Percentiles rank a stretch among this genome's conserved stretches.
phyloP scores from a whole-genome alignment of 2,113 vertebrate species.

The Chroicocephalus ridibundus region DNA sequence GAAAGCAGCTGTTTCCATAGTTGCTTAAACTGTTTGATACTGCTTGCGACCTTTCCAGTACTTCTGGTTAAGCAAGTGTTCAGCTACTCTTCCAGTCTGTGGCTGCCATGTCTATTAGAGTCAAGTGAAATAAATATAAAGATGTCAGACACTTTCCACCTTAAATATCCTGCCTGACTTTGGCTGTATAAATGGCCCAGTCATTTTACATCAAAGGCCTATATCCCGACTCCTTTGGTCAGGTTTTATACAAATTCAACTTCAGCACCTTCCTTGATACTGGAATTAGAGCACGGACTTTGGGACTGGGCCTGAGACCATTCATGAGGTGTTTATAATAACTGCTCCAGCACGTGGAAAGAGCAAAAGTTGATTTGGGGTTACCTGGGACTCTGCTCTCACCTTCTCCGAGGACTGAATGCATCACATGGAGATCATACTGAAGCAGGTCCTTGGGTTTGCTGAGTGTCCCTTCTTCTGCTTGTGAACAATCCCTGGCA shows the following conservation, averaged over 20 bases:
- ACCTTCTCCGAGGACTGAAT: background rate
- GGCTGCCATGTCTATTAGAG: background rate
- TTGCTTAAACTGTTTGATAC: conserved; percentile 17
- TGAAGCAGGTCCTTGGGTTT: background rate
- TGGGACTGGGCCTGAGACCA: background rate
- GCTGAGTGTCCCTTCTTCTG: background rate
- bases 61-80: conserved; percentile 20
- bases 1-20: background rate
- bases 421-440: background rate
- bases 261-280: background rate
- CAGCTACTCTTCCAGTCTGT: background rate
- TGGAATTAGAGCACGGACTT: background rate
- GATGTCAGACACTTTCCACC: background rate
- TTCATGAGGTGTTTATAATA: background rate
- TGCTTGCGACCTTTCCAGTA: conserved; percentile 1
- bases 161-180: background rate
- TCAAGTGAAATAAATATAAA: background rate
- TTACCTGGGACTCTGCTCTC: background rate
- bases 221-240: background rate
- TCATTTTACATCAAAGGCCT: background rate
- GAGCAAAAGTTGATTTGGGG: background rate
- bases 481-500: background rate
- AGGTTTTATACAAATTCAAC: background rate
- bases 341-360: background rate
- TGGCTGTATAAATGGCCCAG: background rate